Evolutionary conservation across 2,888 invertebrate genomes (phyloP).

Genomic region (Axea sp.): DNA sequence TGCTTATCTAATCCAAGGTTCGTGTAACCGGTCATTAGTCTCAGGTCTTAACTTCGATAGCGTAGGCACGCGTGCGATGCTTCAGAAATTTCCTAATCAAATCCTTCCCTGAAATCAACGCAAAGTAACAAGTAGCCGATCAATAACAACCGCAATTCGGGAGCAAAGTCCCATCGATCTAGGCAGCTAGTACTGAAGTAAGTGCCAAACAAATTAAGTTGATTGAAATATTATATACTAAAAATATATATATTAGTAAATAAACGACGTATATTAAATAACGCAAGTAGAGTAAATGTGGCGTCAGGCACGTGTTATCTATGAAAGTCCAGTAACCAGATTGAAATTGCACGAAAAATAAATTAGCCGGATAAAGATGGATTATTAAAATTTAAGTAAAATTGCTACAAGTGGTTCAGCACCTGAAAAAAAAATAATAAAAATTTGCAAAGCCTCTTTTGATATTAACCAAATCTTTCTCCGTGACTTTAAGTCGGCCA

Average conservation of each 20-base stretch:
- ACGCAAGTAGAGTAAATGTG: no score
- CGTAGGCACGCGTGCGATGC: conserved; percentile 52
- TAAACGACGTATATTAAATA: no score
- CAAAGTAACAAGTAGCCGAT: conserved; percentile 53
- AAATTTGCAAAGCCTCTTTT: no score
- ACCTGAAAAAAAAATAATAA: no score
- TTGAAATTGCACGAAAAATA: conserved; percentile 12
- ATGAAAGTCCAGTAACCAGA: no score
- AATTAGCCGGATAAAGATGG: conserved; percentile 5
- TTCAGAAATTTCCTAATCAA: conserved; percentile 55
- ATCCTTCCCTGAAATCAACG: conserved; percentile 39
- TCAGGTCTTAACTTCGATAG: conserved; percentile 54
- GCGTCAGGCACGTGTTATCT: no score
- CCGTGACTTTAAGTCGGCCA: no score
- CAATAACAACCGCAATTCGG: conserved; percentile 38
- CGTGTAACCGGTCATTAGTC: conserved; percentile 60
- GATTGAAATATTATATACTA: no score
- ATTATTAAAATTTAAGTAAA: conserved; percentile 2
- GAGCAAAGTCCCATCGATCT: conserved; percentile 23
- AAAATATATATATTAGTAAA: no score
- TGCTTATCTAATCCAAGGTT: conserved; percentile 60
- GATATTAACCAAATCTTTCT: no score
- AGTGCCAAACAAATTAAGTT: no score
- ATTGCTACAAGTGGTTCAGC: conserved; percentile 3
- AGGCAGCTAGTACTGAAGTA: not conserved